Conservation (phyloP, 2,888 invertebrate species). For the Apamea epomidion region DNA sequence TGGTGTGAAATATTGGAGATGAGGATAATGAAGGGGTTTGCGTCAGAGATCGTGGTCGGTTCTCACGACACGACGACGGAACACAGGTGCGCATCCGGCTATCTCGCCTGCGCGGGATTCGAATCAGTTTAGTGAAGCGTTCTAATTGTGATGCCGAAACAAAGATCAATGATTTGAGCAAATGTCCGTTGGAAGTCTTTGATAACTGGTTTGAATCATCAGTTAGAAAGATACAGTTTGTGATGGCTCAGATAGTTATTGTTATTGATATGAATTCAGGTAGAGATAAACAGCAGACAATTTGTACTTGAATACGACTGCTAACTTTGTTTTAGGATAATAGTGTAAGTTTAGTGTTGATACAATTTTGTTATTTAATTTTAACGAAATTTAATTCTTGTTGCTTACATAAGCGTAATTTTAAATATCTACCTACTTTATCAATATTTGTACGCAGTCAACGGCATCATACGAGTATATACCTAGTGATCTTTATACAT, state of each 20-base stretch:
- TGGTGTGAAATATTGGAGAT: slow-evolving; percentile 53
- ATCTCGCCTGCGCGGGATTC: slow-evolving; percentile 81
- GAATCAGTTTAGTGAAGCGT: slow-evolving; percentile 80
- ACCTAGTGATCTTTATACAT: background rate
- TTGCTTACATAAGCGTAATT: background rate
- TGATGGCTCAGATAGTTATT: slow-evolving; percentile 2
- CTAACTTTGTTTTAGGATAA: background rate
- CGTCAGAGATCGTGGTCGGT: slow-evolving; percentile 79
- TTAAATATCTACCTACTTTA: background rate
- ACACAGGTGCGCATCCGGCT: slow-evolving; percentile 90
- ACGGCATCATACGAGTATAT: background rate
- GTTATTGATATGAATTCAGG: background rate
- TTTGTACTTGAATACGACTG: background rate
- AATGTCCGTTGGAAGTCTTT: slow-evolving; percentile 43
- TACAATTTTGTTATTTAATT: background rate
- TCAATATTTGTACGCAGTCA: background rate
- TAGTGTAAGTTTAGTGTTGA: background rate
- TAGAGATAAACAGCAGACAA: slow-evolving; percentile 1
- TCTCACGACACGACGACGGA: slow-evolving; percentile 81
- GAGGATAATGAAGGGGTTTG: slow-evolving; percentile 64
- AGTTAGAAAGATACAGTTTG: slow-evolving; percentile 2
- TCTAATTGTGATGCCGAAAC: slow-evolving; percentile 80
- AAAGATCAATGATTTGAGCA: slow-evolving; percentile 67
- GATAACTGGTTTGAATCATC: slow-evolving; percentile 10
- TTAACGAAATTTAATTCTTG: background rate